These are phyloP conservation scores for Drosophila recens DNA, from an alignment of 2,888 invertebrate species.

Conservation along the genomic window DNA sequence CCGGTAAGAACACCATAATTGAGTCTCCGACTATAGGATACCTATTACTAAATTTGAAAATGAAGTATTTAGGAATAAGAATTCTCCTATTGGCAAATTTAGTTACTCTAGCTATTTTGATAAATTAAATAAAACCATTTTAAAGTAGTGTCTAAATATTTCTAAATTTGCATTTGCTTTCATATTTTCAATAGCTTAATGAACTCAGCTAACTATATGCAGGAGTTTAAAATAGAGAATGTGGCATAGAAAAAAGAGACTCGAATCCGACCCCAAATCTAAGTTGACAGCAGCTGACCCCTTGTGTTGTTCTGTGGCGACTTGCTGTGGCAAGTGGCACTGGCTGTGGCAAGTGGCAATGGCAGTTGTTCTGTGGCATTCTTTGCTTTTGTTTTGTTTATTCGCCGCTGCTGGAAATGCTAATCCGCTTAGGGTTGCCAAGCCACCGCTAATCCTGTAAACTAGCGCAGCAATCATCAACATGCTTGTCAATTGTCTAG, in stretches of 20 bases:
- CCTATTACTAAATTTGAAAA: neutral
- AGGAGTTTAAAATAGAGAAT: neutral
- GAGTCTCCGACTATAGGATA: neutral
- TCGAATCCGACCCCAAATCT: constrained; percentile 4
- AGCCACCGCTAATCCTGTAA: constrained; percentile 66
- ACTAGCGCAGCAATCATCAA: constrained; percentile 58
- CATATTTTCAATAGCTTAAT: constrained; percentile 11
- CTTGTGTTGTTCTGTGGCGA: constrained; percentile 23
- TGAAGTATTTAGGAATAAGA: neutral
- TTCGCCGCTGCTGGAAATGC: constrained; percentile 21
- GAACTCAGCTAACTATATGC: constrained; percentile 4
- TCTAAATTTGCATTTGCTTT: constrained; percentile 24
- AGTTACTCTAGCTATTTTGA: too few species aligned
- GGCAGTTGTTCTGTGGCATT: constrained; percentile 21
- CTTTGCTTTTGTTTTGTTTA: constrained; percentile 34
- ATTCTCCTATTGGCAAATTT: too few species aligned
- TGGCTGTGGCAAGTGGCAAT: constrained; percentile 1
- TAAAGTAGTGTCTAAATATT: neutral
- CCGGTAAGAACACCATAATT: neutral
- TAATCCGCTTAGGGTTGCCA: constrained; percentile 75
- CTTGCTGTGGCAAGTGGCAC: neutral
- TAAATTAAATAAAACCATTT: neutral
- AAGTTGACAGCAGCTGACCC: constrained; percentile 37
- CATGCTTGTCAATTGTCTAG: constrained; percentile 37
- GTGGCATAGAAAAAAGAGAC: neutral